Percentiles rank a stretch among this genome's conserved stretches.
Evolutionary conservation across 2,888 invertebrate species (phyloP).

Genomic region (Stomorhina lunata): DNA sequence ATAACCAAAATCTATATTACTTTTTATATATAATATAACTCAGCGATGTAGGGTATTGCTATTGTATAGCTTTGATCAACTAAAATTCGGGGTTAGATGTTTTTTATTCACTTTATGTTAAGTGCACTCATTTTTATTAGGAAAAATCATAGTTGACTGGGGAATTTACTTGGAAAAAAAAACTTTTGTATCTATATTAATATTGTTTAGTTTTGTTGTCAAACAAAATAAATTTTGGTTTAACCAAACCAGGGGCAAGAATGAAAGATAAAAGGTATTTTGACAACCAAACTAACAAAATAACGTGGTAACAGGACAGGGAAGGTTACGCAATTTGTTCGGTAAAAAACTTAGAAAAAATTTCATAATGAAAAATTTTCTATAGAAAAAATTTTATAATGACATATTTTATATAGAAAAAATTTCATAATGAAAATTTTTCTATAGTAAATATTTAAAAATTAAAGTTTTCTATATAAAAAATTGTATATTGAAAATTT

Average conservation of each 20-base stretch:
- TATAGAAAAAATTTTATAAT: no score
- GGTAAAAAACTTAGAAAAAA: not conserved
- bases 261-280: not conserved
- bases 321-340: not conserved
- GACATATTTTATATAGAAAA: no score
- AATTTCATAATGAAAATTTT: no score
- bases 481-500: no score
- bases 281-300: slow-evolving; percentile 14
- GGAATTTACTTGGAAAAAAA: not conserved
- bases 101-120: not conserved
- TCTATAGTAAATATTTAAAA: no score
- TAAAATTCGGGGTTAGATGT: no score
- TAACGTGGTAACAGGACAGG: not conserved
- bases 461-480: no score
- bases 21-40: no score
- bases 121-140: not conserved
- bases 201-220: not conserved
- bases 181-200: not conserved
- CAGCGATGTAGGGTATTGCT: no score
- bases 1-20: no score
- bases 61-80: no score
- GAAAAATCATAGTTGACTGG: not conserved
- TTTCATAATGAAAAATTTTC: no score
- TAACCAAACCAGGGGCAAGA: not conserved
- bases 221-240: not conserved